phyloP scores from a whole-genome alignment of 2,888 invertebrate species.

The Drosophila phalerata region DNA sequence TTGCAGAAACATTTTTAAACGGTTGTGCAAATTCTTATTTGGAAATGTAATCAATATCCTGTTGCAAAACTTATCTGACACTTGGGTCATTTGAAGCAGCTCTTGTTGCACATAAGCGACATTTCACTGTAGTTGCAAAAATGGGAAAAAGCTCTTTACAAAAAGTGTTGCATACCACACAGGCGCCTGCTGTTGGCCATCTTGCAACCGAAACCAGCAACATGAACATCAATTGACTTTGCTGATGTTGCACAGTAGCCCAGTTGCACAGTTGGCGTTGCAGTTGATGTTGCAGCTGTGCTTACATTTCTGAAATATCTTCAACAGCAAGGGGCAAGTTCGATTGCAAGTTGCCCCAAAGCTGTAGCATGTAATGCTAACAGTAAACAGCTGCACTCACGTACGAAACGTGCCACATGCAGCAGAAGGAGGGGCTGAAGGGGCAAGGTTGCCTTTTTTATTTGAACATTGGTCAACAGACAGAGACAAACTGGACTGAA shows the following conservation, averaged over 20 bases:
- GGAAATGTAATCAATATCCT: not conserved
- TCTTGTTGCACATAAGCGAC: slow-evolving; percentile 5
- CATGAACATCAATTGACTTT: slow-evolving; percentile 38
- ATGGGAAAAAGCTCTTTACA: slow-evolving; percentile 3
- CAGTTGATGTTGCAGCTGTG: slow-evolving; percentile 32
- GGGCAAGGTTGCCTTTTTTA: slow-evolving; percentile 20
- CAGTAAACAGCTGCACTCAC: slow-evolving; percentile 46
- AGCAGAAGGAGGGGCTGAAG: not conserved
- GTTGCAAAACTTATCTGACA: not conserved
- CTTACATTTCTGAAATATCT: slow-evolving; percentile 42
- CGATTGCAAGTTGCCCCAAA: slow-evolving; percentile 14
- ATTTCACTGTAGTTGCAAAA: slow-evolving; percentile 8
- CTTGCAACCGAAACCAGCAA: slow-evolving; percentile 24
- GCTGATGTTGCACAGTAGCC: slow-evolving; percentile 36
- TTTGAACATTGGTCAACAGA: slow-evolving; percentile 38
- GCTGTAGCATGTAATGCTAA: slow-evolving; percentile 31
- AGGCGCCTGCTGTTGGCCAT: slow-evolving; percentile 17
- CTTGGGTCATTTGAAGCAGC: not conserved
- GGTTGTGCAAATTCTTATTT: not conserved
- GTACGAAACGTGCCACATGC: slow-evolving; percentile 36
- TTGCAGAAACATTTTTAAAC: not conserved
- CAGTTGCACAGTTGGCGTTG: slow-evolving; percentile 13
- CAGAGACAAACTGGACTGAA: slow-evolving; percentile 19
- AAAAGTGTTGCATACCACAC: slow-evolving; percentile 32
- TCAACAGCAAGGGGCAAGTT: slow-evolving; percentile 14